phyloP scores from a whole-genome alignment of 1,140 invertebrate species.

The Drosophila repleta region DNA sequence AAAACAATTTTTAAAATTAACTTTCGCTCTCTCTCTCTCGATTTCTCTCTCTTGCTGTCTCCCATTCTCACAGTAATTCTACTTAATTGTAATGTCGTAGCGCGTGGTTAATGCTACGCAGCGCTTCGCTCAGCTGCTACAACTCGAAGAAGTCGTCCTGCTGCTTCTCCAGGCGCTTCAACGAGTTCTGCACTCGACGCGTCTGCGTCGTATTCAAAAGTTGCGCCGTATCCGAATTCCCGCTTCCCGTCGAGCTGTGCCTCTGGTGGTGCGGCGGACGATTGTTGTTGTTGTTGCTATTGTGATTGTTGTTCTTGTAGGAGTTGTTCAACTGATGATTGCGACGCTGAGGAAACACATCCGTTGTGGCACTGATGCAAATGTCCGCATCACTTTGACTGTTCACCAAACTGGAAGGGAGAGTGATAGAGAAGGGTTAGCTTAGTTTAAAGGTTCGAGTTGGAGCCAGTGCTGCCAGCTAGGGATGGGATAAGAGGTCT shows the following conservation, averaged over 20 bases:
- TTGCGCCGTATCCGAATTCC: conserved; percentile 84
- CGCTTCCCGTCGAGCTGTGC: conserved; percentile 76
- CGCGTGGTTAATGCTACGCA: not conserved
- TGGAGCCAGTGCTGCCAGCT: too few relatives aligned
- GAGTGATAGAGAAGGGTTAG: conserved; percentile 1
- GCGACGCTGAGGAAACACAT: conserved; percentile 72
- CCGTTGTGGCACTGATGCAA: conserved; percentile 66
- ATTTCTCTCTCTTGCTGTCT: not conserved
- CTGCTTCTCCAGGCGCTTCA: conserved; percentile 91
- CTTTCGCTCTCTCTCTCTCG: conserved; percentile 21
- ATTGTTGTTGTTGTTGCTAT: conserved; percentile 59
- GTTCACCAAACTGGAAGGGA: conserved; percentile 58
- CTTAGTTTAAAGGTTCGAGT: not conserved
- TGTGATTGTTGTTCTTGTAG: conserved; percentile 70
- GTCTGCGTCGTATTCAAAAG: conserved; percentile 92
- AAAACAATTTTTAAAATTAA: conserved; percentile 67
- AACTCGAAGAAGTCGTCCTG: conserved; percentile 96
- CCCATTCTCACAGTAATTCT: conserved; percentile 46
- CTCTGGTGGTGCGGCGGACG: conserved; percentile 69
- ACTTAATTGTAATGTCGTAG: conserved; percentile 22
- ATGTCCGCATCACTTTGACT: conserved; percentile 79
- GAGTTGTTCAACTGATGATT: conserved; percentile 76
- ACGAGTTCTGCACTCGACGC: conserved; percentile 89
- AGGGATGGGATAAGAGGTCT: too few relatives aligned
- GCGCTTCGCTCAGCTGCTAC: conserved; percentile 86